phyloP scores from a whole-genome alignment of 2,113 vertebrate species.

The Gadus chalcogrammus region DNA sequence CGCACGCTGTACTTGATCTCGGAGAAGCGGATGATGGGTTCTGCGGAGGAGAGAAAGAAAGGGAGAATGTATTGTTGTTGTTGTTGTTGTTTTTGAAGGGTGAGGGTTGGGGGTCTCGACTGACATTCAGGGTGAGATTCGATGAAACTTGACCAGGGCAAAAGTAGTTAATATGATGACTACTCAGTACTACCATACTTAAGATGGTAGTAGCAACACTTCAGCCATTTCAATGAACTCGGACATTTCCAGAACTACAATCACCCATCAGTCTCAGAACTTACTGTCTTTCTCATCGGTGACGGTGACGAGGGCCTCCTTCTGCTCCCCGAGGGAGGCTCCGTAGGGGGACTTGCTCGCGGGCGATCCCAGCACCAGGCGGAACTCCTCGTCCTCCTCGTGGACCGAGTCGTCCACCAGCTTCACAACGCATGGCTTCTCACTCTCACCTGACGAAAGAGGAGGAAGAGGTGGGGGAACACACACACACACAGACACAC shows the following conservation, averaged over 20 bases:
- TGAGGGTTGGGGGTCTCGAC: too few relatives aligned
- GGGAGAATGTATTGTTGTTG: too few relatives aligned
- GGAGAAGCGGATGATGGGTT: slow-evolving; percentile 82
- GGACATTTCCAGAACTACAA: background rate
- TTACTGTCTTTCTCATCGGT: slow-evolving; percentile 82
- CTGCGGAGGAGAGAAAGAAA: slow-evolving; percentile 41
- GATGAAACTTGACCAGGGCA: too few relatives aligned
- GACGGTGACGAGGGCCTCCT: slow-evolving; percentile 75
- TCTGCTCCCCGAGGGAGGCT: slow-evolving; percentile 75
- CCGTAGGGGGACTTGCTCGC: slow-evolving; percentile 77
- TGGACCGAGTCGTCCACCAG: slow-evolving; percentile 77
- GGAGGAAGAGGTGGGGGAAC: background rate
- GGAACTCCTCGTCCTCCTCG: slow-evolving; percentile 82
- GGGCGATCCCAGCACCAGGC: slow-evolving; percentile 74
- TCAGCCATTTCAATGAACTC: background rate
- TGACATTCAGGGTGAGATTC: background rate
- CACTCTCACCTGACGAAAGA: slow-evolving; percentile 71
- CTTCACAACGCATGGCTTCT: slow-evolving; percentile 77
- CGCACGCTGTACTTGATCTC: slow-evolving; percentile 80
- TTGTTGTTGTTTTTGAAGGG: too few relatives aligned
- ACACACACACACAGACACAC: too few relatives aligned
- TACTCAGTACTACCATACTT: too few relatives aligned
- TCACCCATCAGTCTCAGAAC: slow-evolving; percentile 30
- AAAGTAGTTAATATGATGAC: too few relatives aligned
- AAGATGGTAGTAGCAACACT: too few relatives aligned